Base-by-base conservation (phyloP, 2,113 vertebrate species). In the Thinocorus orbignyianus region DNA sequence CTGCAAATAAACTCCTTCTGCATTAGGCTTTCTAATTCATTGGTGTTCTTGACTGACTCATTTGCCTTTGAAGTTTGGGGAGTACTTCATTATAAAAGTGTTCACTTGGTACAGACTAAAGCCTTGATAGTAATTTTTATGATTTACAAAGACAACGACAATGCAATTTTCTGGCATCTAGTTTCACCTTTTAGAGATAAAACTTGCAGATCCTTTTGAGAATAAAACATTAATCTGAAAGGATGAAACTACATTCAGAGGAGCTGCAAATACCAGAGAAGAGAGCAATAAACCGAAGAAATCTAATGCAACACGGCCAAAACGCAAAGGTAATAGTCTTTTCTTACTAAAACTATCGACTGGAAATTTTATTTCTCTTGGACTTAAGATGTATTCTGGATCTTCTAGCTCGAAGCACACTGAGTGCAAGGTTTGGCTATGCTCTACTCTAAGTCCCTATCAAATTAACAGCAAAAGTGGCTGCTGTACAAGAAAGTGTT, bases 1-100 rank as follows among this genome's bases (percentile, higher is more conserved):
- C 88, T 73, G 78, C 60, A 91, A 93, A 95, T 41, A 81, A 78
- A 62, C 60, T 71, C 72, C 84, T 76, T 78, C 74, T 83, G 73
- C 42, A 88, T 73, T 79, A 94, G 37, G 51, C 71, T 81, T 92
- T 86, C 71, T 68, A 86, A 90, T 83, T 78, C 8, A 4, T 62
- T 81, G 52, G 79, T 88, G 37, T 48, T 71, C 74, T 93, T 74
- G 70, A 82, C 72, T 83, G 82, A 66, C 60, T 82, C 57, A 57
- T 88, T 90, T 92, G 79, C 74, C 68, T 94, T 82, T 78, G 69
- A 86, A 88, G 57, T 39, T 76, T 49, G 55, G 26, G 46, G 44
- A 90, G 52, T 39, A 44, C 30, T 69, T 95, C 2, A 65, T 84
- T 91, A 73, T 16, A 76, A 4, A 92, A 81, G 15, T 25, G 37